Conservation (phyloP, 2,113 vertebrate species). For the Oplegnathus fasciatus region DNA sequence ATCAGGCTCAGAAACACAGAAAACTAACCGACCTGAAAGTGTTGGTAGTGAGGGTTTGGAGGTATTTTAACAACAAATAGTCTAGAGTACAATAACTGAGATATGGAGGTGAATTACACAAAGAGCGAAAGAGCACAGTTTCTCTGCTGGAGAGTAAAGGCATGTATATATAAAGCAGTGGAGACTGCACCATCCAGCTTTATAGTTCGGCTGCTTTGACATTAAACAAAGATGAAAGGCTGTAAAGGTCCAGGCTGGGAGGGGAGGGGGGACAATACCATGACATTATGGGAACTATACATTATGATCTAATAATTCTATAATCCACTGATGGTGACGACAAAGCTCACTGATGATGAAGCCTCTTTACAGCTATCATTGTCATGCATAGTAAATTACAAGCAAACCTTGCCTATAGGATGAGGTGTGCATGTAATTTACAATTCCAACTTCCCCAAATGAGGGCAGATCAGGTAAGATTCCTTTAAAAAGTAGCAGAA, state of each 20-base stretch:
- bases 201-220: slow-evolving; percentile 21
- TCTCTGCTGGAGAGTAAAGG: slow-evolving; percentile 44
- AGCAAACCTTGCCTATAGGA: not conserved
- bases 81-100: not conserved
- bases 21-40: not conserved
- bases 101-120: not conserved
- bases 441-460: slow-evolving; percentile 13
- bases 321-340: not conserved
- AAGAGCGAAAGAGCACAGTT: slow-evolving; percentile 8
- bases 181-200: not conserved
- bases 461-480: not conserved
- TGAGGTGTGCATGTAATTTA: not conserved
- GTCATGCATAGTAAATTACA: not conserved
- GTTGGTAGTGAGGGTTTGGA: slow-evolving; percentile 11
- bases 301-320: not conserved
- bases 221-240: slow-evolving; percentile 33
- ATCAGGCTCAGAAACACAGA: slow-evolving; percentile 29
- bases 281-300: not conserved
- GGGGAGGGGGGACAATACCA: too few species aligned
- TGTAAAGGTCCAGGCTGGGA: slow-evolving; percentile 15
- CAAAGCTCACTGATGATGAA: not conserved
- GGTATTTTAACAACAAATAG: slow-evolving; percentile 7
- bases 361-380: not conserved
- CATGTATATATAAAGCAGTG: slow-evolving; percentile 14
- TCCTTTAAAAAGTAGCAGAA: not conserved